A percentile compares a stretch with the other conserved stretches of the same genome.
These are phyloP conservation scores for Lacanobia wlatinum DNA, from an alignment of 2,888 invertebrate species.

Conservation along the genomic window DNA sequence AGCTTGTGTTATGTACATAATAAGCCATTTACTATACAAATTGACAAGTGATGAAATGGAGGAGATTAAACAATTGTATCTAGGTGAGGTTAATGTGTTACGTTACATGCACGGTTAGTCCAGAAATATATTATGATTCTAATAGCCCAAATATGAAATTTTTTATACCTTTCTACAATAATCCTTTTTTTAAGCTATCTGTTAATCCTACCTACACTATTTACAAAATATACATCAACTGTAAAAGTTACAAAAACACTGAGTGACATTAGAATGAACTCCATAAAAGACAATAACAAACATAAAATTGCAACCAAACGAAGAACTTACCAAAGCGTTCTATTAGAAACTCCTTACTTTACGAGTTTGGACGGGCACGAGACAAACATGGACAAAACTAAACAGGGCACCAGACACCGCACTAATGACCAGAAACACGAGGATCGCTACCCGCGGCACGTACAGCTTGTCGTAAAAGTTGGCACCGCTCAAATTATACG, in stretches of 20 bases:
- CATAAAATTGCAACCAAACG: constrained; percentile 53
- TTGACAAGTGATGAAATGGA: constrained; percentile 9
- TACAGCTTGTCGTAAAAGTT: constrained; percentile 88
- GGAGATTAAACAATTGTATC: neutral
- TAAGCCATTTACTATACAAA: constrained; percentile 14
- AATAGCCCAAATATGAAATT: neutral
- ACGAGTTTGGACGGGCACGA: constrained; percentile 79
- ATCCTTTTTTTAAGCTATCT: neutral
- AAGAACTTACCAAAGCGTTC: constrained; percentile 75
- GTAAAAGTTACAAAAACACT: neutral
- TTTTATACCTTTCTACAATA: neutral
- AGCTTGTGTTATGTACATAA: constrained; percentile 16
- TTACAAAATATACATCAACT: constrained; percentile 10
- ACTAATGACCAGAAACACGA: constrained; percentile 77
- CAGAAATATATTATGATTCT: neutral
- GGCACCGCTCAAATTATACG: constrained; percentile 75
- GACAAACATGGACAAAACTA: constrained; percentile 79
- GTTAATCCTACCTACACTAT: constrained; percentile 16
- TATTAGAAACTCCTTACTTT: constrained; percentile 80
- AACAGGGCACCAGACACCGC: constrained; percentile 74
- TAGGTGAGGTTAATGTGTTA: neutral
- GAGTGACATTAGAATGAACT: neutral
- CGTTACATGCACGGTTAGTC: constrained; percentile 13
- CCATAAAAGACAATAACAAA: constrained; percentile 11
- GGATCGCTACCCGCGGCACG: constrained; percentile 77